phyloP scores from a whole-genome alignment of 1,140 invertebrate species.

The Delia radicum region DNA sequence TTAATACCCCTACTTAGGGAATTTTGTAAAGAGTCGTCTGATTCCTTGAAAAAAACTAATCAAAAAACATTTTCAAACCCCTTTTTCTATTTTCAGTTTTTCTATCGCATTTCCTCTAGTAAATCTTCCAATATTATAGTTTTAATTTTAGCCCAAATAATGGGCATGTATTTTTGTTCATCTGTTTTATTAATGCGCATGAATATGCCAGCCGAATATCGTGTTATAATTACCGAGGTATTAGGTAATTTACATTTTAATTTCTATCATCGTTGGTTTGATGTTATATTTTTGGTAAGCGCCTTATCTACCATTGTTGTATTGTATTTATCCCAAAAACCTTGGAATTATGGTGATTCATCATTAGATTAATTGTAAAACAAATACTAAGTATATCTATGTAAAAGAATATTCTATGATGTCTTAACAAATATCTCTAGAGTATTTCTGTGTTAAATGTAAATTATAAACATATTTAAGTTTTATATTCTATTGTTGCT shows the following conservation, averaged over 20 bases:
- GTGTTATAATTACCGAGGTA: constrained; percentile 96
- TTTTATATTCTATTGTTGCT: not conserved
- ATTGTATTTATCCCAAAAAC: constrained; percentile 68
- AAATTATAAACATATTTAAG: not conserved
- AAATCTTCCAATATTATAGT: constrained; percentile 99
- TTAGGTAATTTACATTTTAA: constrained; percentile 97
- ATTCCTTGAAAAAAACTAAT: too few species aligned
- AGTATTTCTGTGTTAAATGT: not conserved
- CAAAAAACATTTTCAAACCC: not conserved
- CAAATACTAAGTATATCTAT: not conserved
- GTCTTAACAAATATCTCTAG: not conserved
- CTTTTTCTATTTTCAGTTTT: constrained; percentile 77
- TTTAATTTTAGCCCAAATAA: constrained; percentile 93
- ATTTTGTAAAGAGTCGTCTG: too few species aligned
- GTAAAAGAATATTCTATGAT: not conserved
- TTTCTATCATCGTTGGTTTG: constrained; percentile 99
- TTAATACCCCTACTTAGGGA: too few species aligned
- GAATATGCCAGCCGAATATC: constrained; percentile 99
- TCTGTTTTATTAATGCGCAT: constrained; percentile 97
- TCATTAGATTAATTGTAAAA: constrained; percentile 25
- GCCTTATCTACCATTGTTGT: constrained; percentile 95
- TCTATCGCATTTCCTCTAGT: constrained; percentile 99
- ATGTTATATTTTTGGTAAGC: constrained; percentile 98
- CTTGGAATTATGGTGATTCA: constrained; percentile 40
- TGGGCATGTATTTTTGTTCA: constrained; percentile 99